phyloP scores from a whole-genome alignment of 2,113 vertebrate genomes.

The Eclectus roratus region DNA sequence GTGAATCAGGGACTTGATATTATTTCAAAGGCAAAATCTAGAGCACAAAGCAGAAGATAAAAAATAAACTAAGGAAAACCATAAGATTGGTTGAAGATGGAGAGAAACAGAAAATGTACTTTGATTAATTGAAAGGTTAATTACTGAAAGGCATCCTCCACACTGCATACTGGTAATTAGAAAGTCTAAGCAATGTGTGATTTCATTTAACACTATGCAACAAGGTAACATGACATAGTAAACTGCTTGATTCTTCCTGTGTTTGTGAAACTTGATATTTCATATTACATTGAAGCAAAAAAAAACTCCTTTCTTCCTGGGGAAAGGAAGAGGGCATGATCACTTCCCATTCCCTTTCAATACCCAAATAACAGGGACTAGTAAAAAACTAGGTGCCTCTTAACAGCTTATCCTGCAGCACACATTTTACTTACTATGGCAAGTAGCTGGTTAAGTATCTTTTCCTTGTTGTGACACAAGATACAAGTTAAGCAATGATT shows the following conservation, averaged over 20 bases:
- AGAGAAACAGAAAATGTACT: not conserved
- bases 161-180: not conserved
- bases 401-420: not conserved
- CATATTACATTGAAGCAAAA: not conserved
- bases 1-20: not conserved
- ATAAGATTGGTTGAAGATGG: not conserved
- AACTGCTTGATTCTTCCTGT: not conserved
- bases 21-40: constrained; percentile 8
- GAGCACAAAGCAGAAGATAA: not conserved
- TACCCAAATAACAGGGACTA: not conserved
- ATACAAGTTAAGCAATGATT: not conserved
- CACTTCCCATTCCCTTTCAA: not conserved
- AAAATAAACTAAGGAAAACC: not conserved
- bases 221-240: not conserved
- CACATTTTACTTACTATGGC: not conserved
- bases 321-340: not conserved
- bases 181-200: not conserved
- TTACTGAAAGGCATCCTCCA: not conserved
- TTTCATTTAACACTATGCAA: not conserved
- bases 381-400: not conserved
- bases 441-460: not conserved
- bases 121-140: constrained; percentile 36
- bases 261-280: not conserved
- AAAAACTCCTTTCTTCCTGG: not conserved
- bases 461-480: not conserved